phyloP scores from a whole-genome alignment of 2,797 vertebrate genomes.

The Apogon talboti region DNA sequence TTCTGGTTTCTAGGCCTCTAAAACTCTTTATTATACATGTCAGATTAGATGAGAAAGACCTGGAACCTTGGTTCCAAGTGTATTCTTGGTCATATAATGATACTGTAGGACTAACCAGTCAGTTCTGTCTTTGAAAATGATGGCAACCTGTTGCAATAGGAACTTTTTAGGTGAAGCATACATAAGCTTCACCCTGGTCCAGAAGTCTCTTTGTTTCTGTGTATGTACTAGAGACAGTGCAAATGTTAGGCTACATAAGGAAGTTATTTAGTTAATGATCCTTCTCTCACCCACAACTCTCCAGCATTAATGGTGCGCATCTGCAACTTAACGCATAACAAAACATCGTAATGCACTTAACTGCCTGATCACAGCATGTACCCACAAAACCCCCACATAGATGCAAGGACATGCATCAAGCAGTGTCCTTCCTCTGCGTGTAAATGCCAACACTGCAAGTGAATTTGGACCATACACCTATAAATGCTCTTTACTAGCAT shows the following conservation, averaged over 20 bases:
- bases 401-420: slow-evolving; percentile 38
- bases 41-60: not conserved
- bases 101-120: no score
- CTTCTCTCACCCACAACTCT: slow-evolving; percentile 30
- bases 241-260: slow-evolving; percentile 44
- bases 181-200: no score
- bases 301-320: slow-evolving; percentile 31
- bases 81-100: no score
- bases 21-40: no score
- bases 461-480: not conserved
- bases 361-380: slow-evolving; percentile 31
- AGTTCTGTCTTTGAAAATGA: not conserved
- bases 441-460: slow-evolving; percentile 21
- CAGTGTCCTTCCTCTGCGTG: slow-evolving; percentile 25
- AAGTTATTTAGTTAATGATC: slow-evolving; percentile 60
- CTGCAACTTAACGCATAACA: slow-evolving; percentile 34
- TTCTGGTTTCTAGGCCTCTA: no score
- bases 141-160: not conserved
- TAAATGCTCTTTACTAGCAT: not conserved
- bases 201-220: not conserved
- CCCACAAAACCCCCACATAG: slow-evolving; percentile 21
- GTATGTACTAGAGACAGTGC: slow-evolving; percentile 6
- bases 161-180: not conserved
- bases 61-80: not conserved
- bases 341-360: slow-evolving; percentile 52